Base-by-base conservation (phyloP, 2,113 vertebrate species). In the Zosterops lateralis region DNA sequence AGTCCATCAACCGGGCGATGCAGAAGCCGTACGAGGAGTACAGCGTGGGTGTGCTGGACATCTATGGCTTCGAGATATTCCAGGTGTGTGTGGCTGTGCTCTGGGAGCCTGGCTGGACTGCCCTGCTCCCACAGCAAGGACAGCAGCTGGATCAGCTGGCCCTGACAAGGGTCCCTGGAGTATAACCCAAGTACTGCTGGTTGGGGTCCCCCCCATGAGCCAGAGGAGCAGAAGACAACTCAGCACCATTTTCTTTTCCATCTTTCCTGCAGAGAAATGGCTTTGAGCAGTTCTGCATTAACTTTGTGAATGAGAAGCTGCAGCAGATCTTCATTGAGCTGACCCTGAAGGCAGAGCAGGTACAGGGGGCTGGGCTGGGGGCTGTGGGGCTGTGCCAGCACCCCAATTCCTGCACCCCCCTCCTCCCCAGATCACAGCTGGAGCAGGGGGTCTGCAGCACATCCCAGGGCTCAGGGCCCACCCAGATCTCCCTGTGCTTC, bases 231-330 rank as follows among this genome's bases (percentile, higher is more conserved):
- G 50, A 40, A 56, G 11, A 40, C 10, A 38, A 4, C 32, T 58
- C 65, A 16, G 7, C 18, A 36, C 40, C 44, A 10, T 47, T 31
- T 32, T 24, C 10, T 70, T 29, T 61, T 44, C 26, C 44, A 9
- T 85, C 45, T 78, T 56, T 20, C 32, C 7, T 53, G 17, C 97
- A 99, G 99, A 99, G 94, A 98, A 99, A 99, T 0, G 99, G 99
- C 60, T 99, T 99, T 71, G 99, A 99, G 94, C 99, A 99, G 92
- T 99, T 99, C 98, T 99, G 99, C 85, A 99, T 99, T 92, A 99
- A 99, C 96, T 99, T 99, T 81, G 99, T 99, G 89, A 99, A 99
- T 0, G 99, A 99, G 96, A 99, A 99, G 89, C 98, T 99, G 47
- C 99, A 99, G 81, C 99, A 99, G 96, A 99, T 99, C 96, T 99